These are phyloP conservation scores for Stenodema calcarata DNA, from an alignment of 2,888 invertebrate genomes.

Conservation along the genomic window DNA sequence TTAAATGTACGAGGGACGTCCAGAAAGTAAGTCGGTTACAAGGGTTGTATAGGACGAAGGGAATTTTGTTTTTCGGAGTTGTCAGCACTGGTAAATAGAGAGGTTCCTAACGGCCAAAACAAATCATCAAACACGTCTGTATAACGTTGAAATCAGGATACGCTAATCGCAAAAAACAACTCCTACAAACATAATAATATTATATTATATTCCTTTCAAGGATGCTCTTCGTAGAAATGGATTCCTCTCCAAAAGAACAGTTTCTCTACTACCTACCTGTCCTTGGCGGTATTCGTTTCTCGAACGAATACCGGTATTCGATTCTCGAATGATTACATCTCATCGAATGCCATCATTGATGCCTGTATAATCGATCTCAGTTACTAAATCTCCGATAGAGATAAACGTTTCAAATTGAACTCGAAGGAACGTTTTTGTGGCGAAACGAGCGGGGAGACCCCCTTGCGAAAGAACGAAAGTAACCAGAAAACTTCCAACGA, in stretches of 20 bases:
- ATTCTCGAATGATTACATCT: slow-evolving; percentile 13
- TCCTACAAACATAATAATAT: too few relatives aligned
- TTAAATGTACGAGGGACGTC: too few relatives aligned
- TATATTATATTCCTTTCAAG: background rate
- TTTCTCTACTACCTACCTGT: background rate
- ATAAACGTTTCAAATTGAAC: slow-evolving; percentile 21
- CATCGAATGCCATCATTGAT: slow-evolving; percentile 27
- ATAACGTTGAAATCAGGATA: too few relatives aligned
- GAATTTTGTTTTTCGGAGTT: too few relatives aligned
- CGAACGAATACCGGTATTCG: background rate
- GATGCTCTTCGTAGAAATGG: background rate
- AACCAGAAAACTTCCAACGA: background rate
- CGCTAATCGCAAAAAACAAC: too few relatives aligned
- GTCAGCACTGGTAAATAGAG: too few relatives aligned
- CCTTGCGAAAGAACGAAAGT: slow-evolving; percentile 10
- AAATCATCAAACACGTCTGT: too few relatives aligned
- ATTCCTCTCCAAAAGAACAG: background rate
- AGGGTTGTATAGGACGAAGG: too few relatives aligned
- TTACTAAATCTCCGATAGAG: background rate
- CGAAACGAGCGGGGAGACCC: background rate
- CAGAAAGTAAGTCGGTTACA: too few relatives aligned
- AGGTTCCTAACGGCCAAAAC: too few relatives aligned
- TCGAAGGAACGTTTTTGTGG: background rate
- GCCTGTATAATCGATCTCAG: slow-evolving; percentile 3
- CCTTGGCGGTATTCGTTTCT: background rate